These are phyloP conservation scores for Corythucha ciliata DNA, from an alignment of 2,888 invertebrate species.

Conservation along the genomic window DNA sequence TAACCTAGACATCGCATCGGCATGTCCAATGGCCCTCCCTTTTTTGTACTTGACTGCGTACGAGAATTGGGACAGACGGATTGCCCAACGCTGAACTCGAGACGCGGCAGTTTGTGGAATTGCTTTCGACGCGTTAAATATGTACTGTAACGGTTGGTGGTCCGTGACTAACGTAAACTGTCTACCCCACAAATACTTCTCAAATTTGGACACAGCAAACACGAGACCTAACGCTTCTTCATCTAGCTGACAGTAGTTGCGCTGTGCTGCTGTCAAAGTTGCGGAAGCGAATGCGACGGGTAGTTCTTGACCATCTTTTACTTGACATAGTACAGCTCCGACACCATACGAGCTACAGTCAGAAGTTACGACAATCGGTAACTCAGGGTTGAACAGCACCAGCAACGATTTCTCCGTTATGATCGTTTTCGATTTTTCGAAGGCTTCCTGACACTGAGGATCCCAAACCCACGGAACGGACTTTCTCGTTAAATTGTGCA, in stretches of 20 bases:
- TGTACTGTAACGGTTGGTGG: not conserved
- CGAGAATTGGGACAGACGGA: not conserved
- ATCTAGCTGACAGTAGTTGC: not conserved
- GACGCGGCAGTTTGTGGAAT: not conserved
- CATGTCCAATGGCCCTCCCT: not conserved
- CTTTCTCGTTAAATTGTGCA: slow-evolving; percentile 17
- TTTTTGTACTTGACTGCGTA: not conserved
- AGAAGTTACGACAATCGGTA: slow-evolving; percentile 33
- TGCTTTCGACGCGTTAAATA: slow-evolving; percentile 2
- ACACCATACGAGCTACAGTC: slow-evolving; percentile 34
- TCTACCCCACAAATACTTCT: slow-evolving; percentile 5
- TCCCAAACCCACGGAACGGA: slow-evolving; percentile 7
- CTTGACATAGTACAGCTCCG: slow-evolving; percentile 33
- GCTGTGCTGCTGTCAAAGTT: not conserved
- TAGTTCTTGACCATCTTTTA: not conserved
- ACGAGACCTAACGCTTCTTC: not conserved
- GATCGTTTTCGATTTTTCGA: not conserved
- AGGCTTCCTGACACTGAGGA: slow-evolving; percentile 6
- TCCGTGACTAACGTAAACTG: slow-evolving; percentile 3
- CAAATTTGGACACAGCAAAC: slow-evolving; percentile 11
- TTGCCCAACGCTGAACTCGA: not conserved
- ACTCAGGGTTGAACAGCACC: slow-evolving; percentile 34
- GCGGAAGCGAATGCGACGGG: slow-evolving; percentile 9
- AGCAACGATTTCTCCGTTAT: slow-evolving; percentile 34
- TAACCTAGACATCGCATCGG: not conserved